A percentile compares a stretch with the other conserved stretches of the same genome.
Conservation (phyloP, 2,888 invertebrate species). For the Diaprepes abbreviatus region DNA sequence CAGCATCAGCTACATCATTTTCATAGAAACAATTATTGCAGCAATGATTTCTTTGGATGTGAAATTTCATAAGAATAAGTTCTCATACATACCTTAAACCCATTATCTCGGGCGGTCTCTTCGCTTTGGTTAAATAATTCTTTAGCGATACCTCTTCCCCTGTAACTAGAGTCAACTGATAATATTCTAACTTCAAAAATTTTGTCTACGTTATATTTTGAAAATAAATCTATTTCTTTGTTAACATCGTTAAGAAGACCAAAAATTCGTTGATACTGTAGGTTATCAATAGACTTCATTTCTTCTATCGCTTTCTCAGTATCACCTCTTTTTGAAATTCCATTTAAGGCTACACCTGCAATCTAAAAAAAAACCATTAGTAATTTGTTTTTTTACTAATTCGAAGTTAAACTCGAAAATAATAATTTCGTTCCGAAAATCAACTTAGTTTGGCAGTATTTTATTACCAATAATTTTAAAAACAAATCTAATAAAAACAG, state of each 20-base stretch:
- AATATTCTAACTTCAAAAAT: constrained; percentile 86
- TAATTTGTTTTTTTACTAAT: no score
- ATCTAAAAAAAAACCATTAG: constrained; percentile 78
- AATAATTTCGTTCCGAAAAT: no score
- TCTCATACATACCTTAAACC: constrained; percentile 76
- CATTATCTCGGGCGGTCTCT: constrained; percentile 75
- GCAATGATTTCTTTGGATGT: no score
- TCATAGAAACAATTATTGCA: no score
- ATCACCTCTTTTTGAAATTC: constrained; percentile 81
- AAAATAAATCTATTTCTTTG: constrained; percentile 78
- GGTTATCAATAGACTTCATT: constrained; percentile 76
- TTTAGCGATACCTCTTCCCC: constrained; percentile 83
- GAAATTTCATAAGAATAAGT: no score
- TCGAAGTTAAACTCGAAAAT: no score
- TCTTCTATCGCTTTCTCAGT: constrained; percentile 78
- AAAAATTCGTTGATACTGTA: constrained; percentile 84
- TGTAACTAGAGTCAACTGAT: constrained; percentile 79
- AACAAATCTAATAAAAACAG: no score
- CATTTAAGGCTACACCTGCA: constrained; percentile 83
- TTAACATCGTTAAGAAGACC: constrained; percentile 81
- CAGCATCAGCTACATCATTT: no score
- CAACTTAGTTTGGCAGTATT: no score
- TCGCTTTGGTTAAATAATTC: constrained; percentile 79
- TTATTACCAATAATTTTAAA: no score
- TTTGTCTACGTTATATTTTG: constrained; percentile 75